A percentile compares a stretch with the other conserved stretches of the same genome.
These are phyloP conservation scores for Rhabdophis nuchalis DNA, from an alignment of 2,797 vertebrate species.

Conservation along the genomic window DNA sequence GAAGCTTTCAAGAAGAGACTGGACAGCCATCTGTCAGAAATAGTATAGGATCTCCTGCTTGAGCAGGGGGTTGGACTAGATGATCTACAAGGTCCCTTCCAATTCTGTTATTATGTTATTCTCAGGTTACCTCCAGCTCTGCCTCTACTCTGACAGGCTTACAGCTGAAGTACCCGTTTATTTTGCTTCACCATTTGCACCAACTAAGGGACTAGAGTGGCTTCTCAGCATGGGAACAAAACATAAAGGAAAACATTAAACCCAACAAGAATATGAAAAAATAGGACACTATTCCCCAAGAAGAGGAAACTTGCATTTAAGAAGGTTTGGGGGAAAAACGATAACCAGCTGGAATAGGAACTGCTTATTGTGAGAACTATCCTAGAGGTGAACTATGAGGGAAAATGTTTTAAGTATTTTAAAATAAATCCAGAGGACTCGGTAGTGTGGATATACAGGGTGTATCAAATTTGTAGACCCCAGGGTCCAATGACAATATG, in stretches of 20 bases:
- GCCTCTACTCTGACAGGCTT: background rate
- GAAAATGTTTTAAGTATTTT: background rate
- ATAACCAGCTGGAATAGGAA: background rate
- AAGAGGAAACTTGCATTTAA: background rate
- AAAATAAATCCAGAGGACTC: background rate
- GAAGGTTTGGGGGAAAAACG: background rate
- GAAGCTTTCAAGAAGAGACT: background rate
- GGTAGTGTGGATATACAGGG: background rate
- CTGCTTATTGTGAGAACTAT: background rate
- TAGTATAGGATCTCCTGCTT: background rate
- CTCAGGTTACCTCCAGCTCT: background rate
- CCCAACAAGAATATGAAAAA: background rate
- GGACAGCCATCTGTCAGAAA: background rate
- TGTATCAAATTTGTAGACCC: background rate
- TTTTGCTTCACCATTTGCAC: slow-evolving; percentile 4
- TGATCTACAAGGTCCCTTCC: background rate
- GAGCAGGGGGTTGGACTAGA: background rate
- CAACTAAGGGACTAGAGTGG: background rate
- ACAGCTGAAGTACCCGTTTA: background rate
- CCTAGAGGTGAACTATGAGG: background rate
- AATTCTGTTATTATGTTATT: background rate
- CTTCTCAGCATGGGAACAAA: background rate
- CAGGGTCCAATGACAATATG: background rate
- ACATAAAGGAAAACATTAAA: background rate
- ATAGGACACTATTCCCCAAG: background rate